phyloP scores from a whole-genome alignment of 1,140 invertebrate genomes.

The Diorhabda sublineata region DNA sequence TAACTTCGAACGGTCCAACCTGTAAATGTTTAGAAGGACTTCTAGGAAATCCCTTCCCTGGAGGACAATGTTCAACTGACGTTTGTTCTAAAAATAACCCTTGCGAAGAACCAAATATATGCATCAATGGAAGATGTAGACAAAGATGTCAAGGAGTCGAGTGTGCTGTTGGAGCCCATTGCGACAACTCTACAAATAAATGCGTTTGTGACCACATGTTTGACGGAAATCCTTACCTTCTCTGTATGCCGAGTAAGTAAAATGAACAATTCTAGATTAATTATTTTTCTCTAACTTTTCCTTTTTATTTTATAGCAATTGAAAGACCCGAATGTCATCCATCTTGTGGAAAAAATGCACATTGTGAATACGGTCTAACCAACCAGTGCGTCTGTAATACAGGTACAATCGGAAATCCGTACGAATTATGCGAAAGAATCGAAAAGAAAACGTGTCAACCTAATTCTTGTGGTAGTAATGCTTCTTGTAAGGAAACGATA shows the following conservation, averaged over 20 bases:
- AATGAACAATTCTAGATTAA: neutral
- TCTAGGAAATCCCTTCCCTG: conserved; percentile 85
- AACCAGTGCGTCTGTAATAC: conserved; percentile 81
- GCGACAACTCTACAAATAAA: conserved; percentile 72
- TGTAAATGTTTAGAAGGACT: conserved; percentile 83
- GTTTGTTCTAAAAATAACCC: conserved; percentile 71
- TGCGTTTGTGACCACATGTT: conserved; percentile 85
- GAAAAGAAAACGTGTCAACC: conserved; percentile 67
- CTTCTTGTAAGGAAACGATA: conserved; percentile 69
- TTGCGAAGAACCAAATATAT: conserved; percentile 73
- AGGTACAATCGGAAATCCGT: conserved; percentile 82
- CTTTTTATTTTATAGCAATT: conserved; percentile 58
- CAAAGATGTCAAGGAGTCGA: conserved; percentile 77
- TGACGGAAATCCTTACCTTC: conserved; percentile 80
- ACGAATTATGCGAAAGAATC: conserved; percentile 64
- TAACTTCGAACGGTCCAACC: conserved; percentile 78
- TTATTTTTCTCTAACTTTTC: neutral
- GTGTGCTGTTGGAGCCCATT: conserved; percentile 78
- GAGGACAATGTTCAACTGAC: conserved; percentile 75
- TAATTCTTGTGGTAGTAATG: conserved; percentile 70
- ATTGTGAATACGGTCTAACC: conserved; percentile 75
- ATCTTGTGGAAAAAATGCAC: conserved; percentile 74
- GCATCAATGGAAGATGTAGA: conserved; percentile 78
- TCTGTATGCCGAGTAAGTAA: conserved; percentile 87
- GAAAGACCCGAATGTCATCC: conserved; percentile 73